A percentile compares a stretch with the other conserved stretches of the same genome.
phyloP scores from a whole-genome alignment of 35 echinoderm and acorn worm species.

The Strongylocentrotus purpuratus region DNA sequence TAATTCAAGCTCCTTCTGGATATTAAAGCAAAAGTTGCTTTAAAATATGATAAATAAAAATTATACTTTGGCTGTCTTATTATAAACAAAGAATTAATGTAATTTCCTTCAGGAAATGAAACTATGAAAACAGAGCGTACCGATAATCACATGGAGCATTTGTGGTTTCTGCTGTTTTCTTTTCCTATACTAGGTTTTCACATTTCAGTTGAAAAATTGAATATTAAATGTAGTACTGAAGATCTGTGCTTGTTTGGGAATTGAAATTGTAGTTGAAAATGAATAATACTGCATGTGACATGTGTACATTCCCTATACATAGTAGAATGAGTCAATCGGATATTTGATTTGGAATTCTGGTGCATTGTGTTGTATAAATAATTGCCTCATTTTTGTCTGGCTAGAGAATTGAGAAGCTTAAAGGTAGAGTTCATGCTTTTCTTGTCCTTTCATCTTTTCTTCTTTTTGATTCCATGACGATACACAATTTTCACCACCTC shows the following conservation, averaged over 20 bases:
- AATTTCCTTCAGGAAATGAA: too few relatives aligned
- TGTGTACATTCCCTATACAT: neutral
- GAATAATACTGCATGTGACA: neutral
- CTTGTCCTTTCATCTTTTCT: neutral
- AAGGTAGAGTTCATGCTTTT: neutral
- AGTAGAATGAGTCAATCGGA: neutral
- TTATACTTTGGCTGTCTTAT: too few relatives aligned
- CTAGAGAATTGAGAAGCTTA: neutral
- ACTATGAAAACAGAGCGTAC: too few relatives aligned
- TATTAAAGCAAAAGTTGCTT: too few relatives aligned
- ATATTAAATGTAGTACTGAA: neutral
- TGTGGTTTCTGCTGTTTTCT: too few relatives aligned
- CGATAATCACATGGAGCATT: too few relatives aligned
- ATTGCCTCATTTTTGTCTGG: neutral
- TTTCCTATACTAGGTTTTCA: neutral
- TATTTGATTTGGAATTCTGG: neutral
- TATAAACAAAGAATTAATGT: too few relatives aligned
- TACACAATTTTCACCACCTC: neutral
- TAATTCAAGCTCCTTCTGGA: too few relatives aligned
- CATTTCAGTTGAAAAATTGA: neutral
- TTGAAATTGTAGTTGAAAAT: neutral
- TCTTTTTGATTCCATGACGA: neutral
- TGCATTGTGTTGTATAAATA: neutral
- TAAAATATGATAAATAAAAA: too few relatives aligned
- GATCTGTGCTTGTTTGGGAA: neutral